Conservation (phyloP, 2,797 vertebrate genomes). For the Acestrorhynchus altus region DNA sequence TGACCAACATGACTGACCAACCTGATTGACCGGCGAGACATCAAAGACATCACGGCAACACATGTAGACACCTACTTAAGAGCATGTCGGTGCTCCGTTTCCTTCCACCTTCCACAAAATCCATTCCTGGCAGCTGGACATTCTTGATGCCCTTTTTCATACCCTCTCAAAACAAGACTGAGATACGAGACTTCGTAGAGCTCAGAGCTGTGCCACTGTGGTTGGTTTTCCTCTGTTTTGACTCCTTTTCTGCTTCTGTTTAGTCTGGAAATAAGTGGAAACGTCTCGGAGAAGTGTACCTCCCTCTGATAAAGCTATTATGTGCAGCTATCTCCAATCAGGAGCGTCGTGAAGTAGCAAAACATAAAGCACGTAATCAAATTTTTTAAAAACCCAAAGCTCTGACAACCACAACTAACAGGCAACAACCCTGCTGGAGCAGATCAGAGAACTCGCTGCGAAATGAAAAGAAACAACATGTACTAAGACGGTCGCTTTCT, state of each 20-base stretch:
- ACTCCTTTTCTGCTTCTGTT: constrained; percentile 58
- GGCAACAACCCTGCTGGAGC: not conserved
- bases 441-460: constrained; percentile 21
- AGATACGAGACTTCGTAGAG: constrained; percentile 39
- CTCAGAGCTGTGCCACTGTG: constrained; percentile 49
- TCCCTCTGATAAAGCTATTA: constrained; percentile 24
- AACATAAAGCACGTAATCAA: constrained; percentile 42
- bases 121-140: not conserved
- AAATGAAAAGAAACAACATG: constrained; percentile 41
- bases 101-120: not conserved
- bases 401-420: not conserved
- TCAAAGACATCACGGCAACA: not conserved
- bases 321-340: constrained; percentile 27
- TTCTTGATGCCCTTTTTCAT: not conserved
- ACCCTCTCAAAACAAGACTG: not conserved
- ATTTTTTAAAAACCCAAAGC: constrained; percentile 11
- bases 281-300: constrained; percentile 22
- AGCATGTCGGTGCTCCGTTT: constrained; percentile 2
- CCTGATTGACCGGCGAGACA: too few species aligned
- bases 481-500: constrained; percentile 24
- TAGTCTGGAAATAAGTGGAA: constrained; percentile 45
- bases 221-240: constrained; percentile 54
- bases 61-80: constrained; percentile 7
- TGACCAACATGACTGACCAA: too few species aligned
- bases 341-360: constrained; percentile 26